Evolutionary conservation across 2,113 vertebrate genomes (phyloP).

Genomic region (Alectura lathami): DNA sequence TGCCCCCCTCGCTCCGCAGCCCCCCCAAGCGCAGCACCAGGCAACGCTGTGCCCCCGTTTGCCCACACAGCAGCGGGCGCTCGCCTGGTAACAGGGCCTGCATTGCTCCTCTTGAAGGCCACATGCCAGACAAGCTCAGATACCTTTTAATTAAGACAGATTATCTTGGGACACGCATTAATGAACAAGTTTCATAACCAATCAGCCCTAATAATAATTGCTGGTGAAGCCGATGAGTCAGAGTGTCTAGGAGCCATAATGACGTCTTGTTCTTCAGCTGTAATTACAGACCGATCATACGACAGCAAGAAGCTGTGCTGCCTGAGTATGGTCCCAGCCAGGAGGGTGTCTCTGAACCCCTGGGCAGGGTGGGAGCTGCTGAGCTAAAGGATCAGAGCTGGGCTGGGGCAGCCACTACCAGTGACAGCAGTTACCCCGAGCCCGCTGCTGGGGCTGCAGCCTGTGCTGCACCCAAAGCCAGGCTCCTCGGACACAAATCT

Average conservation of each 20-base stretch:
- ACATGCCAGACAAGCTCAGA: neutral
- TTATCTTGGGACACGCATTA: slow-evolving; percentile 11
- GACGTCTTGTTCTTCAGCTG: neutral
- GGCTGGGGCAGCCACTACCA: too few relatives aligned
- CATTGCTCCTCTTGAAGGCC: neutral
- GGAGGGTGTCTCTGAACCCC: neutral
- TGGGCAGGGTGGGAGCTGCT: rapidly evolving
- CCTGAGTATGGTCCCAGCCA: rapidly evolving
- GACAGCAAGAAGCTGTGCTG: neutral
- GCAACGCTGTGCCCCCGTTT: neutral
- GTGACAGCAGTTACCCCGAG: too few relatives aligned
- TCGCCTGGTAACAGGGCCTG: rapidly evolving
- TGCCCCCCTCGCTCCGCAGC: neutral
- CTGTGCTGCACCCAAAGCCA: rapidly evolving
- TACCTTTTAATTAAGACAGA: slow-evolving; percentile 45
- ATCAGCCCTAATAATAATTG: slow-evolving; percentile 41
- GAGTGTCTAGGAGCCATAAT: slow-evolving; percentile 23
- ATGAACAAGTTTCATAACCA: slow-evolving; percentile 54
- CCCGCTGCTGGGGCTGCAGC: rapidly evolving
- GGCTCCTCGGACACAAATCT: neutral
- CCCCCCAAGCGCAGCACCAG: neutral
- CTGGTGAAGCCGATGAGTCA: slow-evolving; percentile 34
- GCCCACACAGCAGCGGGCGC: rapidly evolving
- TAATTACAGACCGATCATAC: neutral
- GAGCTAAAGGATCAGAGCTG: neutral